Evolutionary conservation across 2,113 vertebrate species (phyloP).

Genomic region (Bagarius yarrelli): DNA sequence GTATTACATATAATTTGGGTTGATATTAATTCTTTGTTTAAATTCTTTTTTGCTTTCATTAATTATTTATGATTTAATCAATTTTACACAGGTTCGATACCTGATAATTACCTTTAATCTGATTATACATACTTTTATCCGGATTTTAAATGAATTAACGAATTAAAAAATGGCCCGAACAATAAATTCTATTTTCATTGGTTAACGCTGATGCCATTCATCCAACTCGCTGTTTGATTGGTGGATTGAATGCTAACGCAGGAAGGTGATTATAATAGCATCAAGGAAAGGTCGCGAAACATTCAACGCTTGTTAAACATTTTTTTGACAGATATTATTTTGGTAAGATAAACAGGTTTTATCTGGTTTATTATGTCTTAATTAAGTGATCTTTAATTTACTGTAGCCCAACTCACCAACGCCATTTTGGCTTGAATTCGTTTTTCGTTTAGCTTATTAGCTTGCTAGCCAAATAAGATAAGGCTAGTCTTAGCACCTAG

Average conservation of each 20-base stretch:
- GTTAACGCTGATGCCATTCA: neutral
- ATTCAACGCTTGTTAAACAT: neutral
- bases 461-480: neutral
- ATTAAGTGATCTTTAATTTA: neutral
- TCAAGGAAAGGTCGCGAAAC: neutral
- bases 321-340: neutral
- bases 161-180: neutral
- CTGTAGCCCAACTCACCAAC: neutral
- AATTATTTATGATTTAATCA: no score
- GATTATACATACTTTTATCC: neutral
- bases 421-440: neutral
- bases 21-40: neutral
- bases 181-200: neutral
- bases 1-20: neutral
- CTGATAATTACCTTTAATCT: neutral
- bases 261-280: neutral
- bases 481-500: neutral
- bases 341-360: neutral
- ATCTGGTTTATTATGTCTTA: neutral
- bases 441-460: neutral
- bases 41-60: neutral
- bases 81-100: neutral
- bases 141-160: neutral
- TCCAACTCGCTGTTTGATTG: constrained; percentile 13
- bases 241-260: neutral